phyloP scores from a whole-genome alignment of 2,113 vertebrate genomes.

The Hypocryptadius cinnamomeus region DNA sequence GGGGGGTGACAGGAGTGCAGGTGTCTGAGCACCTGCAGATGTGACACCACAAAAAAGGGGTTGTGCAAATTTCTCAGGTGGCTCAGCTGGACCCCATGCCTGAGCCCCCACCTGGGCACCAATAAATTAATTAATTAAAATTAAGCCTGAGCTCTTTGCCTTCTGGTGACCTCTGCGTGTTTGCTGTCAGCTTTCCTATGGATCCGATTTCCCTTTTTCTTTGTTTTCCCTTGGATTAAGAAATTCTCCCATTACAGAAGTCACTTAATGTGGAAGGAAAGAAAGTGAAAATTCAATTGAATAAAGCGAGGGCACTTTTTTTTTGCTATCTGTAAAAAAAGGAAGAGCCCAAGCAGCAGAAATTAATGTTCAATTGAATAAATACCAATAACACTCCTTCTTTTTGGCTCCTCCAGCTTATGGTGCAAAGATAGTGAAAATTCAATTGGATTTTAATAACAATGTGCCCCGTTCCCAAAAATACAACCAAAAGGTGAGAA shows the following conservation, averaged over 20 bases:
- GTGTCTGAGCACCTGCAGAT: not conserved
- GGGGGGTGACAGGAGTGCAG: not conserved
- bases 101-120: not conserved
- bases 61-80: not conserved
- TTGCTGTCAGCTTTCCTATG: not conserved
- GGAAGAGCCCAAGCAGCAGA: not conserved
- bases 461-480: slow-evolving; percentile 22
- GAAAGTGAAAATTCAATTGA: slow-evolving; percentile 44
- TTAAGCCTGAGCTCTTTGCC: not conserved
- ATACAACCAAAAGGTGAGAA: slow-evolving; percentile 21
- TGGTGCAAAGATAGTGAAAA: slow-evolving; percentile 40
- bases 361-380: not conserved
- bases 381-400: slow-evolving; percentile 24
- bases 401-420: slow-evolving; percentile 11
- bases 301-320: not conserved
- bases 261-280: not conserved
- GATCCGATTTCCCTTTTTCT: not conserved
- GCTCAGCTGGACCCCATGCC: not conserved
- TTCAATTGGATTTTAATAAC: slow-evolving; percentile 44
- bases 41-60: not conserved
- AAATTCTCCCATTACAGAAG: not conserved
- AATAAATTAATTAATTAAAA: not conserved
- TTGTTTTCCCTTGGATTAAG: not conserved
- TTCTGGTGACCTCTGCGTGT: not conserved
- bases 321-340: not conserved